A percentile compares a stretch with the other conserved stretches of the same genome.
phyloP scores from a whole-genome alignment of 1,140 invertebrate species.

The Formica exsecta region DNA sequence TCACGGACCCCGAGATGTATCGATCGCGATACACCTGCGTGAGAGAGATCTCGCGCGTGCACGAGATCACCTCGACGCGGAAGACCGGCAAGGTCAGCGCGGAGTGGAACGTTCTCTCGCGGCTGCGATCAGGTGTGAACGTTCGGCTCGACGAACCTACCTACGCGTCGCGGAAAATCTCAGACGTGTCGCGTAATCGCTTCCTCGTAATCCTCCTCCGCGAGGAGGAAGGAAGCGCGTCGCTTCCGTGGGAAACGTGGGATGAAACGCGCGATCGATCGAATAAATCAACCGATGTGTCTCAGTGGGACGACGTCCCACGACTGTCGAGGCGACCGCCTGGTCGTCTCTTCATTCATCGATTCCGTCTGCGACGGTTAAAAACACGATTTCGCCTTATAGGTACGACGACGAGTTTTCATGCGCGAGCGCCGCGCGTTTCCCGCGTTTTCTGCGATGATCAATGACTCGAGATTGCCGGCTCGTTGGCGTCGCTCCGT shows the following conservation, averaged over 20 bases:
- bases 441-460: constrained; percentile 79
- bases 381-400: constrained; percentile 77
- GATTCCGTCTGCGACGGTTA: constrained; percentile 62
- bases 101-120: constrained; percentile 43
- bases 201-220: constrained; percentile 22
- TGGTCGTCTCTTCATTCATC: constrained; percentile 73
- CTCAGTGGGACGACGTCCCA: constrained; percentile 75
- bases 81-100: constrained; percentile 66
- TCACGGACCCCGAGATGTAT: constrained; percentile 28
- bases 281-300: constrained; percentile 51
- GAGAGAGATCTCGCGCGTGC: not conserved
- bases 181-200: not conserved
- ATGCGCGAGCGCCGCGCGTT: constrained; percentile 18
- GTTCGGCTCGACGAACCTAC: constrained; percentile 3
- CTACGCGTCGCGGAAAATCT: constrained; percentile 59
- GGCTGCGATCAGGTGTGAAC: constrained; percentile 19
- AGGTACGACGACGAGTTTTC: constrained; percentile 53
- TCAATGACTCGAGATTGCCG: constrained; percentile 78
- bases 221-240: constrained; percentile 50
- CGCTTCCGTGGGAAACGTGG: constrained; percentile 34
- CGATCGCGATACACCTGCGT: constrained; percentile 33
- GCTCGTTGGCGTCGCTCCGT: constrained; percentile 37
- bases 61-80: constrained; percentile 53
- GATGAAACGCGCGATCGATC: constrained; percentile 3
- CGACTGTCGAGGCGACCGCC: not conserved